Evolutionary conservation across 1,140 invertebrate species (phyloP).

Genomic region (Orius insidiosus): DNA sequence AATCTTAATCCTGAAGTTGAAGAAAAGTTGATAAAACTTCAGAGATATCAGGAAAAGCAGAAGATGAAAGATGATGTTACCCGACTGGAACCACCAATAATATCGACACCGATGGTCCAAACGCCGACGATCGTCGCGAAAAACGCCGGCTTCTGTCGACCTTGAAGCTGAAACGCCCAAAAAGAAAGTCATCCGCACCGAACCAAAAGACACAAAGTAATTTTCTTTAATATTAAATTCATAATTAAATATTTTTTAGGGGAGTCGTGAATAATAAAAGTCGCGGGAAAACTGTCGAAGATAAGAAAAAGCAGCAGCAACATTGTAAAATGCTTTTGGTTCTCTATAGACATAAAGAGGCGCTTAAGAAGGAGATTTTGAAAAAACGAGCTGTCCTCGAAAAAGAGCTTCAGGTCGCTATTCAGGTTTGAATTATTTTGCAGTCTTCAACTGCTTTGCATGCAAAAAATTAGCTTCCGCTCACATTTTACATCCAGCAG

Average conservation of each 20-base stretch:
- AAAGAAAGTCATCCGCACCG: slow-evolving; percentile 12
- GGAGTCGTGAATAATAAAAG: slow-evolving; percentile 13
- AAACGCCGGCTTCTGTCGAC: slow-evolving; percentile 6
- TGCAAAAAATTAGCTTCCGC: too few relatives aligned
- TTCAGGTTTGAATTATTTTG: slow-evolving; percentile 40
- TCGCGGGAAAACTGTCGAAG: slow-evolving; percentile 26
- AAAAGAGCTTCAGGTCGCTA: slow-evolving; percentile 78
- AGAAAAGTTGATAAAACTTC: slow-evolving; percentile 74
- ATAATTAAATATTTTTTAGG: slow-evolving; percentile 9
- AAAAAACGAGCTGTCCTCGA: slow-evolving; percentile 77
- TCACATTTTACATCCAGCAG: too few relatives aligned
- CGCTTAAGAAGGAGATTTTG: slow-evolving; percentile 83
- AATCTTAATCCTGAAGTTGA: slow-evolving; percentile 85
- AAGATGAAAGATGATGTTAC: slow-evolving; percentile 36
- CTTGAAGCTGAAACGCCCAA: slow-evolving; percentile 7
- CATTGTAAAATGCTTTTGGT: slow-evolving; percentile 37
- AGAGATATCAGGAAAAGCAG: slow-evolving; percentile 68
- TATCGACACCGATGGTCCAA: neutral
- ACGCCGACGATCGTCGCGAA: neutral
- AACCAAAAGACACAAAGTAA: slow-evolving; percentile 15
- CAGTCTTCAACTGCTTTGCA: too few relatives aligned
- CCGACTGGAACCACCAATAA: neutral
- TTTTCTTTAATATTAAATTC: slow-evolving; percentile 5
- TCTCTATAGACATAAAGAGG: slow-evolving; percentile 72
- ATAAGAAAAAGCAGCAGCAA: slow-evolving; percentile 34